Conservation (phyloP, 2,797 vertebrate species). For the Brachyrhaphis roseni region DNA sequence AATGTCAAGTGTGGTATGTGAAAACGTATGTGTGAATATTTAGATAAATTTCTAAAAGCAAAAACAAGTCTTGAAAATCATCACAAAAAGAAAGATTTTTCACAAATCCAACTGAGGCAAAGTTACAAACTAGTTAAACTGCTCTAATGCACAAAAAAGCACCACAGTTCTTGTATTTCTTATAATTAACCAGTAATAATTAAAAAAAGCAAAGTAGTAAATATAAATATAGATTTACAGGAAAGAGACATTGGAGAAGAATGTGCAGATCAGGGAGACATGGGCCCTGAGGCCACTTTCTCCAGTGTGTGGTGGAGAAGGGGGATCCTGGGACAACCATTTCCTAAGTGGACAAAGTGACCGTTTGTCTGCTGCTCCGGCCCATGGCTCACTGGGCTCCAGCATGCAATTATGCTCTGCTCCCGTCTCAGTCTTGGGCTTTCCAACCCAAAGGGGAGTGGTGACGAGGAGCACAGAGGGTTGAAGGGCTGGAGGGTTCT, state of each 20-base stretch:
- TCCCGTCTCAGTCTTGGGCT: slow-evolving; percentile 73
- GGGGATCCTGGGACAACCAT: slow-evolving; percentile 83
- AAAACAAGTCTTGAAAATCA: neutral
- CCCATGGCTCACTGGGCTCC: slow-evolving; percentile 73
- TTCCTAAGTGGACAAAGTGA: slow-evolving; percentile 83
- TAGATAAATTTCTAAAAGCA: neutral
- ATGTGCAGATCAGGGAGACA: slow-evolving; percentile 64
- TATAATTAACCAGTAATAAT: neutral
- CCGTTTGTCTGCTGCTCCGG: slow-evolving; percentile 77
- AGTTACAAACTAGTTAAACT: neutral
- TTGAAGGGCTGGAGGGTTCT: slow-evolving; percentile 4
- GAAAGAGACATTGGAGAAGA: slow-evolving; percentile 33
- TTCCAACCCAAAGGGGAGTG: slow-evolving; percentile 68
- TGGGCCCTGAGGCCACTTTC: slow-evolving; percentile 61
- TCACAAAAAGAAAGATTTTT: neutral
- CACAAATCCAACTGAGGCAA: neutral
- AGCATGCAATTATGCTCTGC: slow-evolving; percentile 78
- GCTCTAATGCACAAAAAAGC: neutral
- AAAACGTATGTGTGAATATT: neutral
- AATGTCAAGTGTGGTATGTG: neutral
- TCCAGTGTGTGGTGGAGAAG: slow-evolving; percentile 77
- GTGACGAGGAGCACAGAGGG: slow-evolving; percentile 41
- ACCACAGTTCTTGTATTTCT: neutral
- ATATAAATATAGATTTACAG: slow-evolving; percentile 4
- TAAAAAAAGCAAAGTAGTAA: neutral